Evolutionary conservation across 1,140 invertebrate species (phyloP), one percentile per base, ranked within the genome.

Genomic region (Drosophila sechellia): DNA sequence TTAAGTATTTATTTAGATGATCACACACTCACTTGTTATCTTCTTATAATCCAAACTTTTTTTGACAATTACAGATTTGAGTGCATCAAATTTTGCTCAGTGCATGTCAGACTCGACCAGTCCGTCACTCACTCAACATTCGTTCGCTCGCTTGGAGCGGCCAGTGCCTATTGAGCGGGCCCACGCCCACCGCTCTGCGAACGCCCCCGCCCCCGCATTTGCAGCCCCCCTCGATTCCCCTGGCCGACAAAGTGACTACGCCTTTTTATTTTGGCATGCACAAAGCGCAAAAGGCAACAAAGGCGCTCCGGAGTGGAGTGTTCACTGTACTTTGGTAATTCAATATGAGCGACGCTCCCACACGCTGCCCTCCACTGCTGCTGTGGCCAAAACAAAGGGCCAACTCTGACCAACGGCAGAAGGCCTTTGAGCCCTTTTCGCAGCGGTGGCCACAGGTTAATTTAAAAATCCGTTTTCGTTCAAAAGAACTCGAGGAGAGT

Each of bases 211-310:
- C 43, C 20, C 20, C 20, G 0, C 27, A 15, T 0, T 17, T n/a
- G 20, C 35, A 15, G 11, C 34, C 39, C 10, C 31, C 10, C 1
- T 1, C 37, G 0, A 12, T 4, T 25, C 10, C 13, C 50, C 11
- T 25, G 8, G 25, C 25, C 27, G 17, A 11, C 15, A 13, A 20
- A 15, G 13, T 20, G 17, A 40, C 42, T 46, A 37, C 45, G 56
- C 69, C 45, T 64, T 71, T 69, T 77, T 86, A 81, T 81, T 86
- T 86, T 86, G 74, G 78, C 74, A 86, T 81, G 70, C 83, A 86
- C 81, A 85, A 85, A 85, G 81, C 72, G 55, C 59, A 77, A 64
- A 81, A 63, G 66, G 58, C 60, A 78, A 86, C 78, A 86, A 86
- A 86, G 70, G 78, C 42, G 17, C 52, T 22, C 8, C 50, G 50